Evolutionary conservation across 2,888 invertebrate genomes (phyloP).

Genomic region (Gibbula magus): DNA sequence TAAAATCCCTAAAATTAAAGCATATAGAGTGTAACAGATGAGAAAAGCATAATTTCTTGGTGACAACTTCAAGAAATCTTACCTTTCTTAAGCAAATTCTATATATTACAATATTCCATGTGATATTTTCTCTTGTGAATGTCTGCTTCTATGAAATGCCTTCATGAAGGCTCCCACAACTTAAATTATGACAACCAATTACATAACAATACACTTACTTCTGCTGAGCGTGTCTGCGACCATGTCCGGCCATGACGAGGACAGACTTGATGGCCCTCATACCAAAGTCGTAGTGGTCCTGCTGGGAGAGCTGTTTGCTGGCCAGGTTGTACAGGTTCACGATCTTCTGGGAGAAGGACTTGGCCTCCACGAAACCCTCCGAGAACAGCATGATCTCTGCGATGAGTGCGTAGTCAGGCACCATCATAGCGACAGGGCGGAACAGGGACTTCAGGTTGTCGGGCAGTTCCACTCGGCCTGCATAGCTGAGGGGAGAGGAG

Average conservation of each 20-base stretch:
- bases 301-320: conserved; percentile 74
- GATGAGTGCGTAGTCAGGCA: conserved; percentile 74
- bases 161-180: no score
- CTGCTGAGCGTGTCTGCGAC: conserved; percentile 65
- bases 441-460: conserved; percentile 75
- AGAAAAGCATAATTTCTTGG: no score
- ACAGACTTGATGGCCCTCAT: conserved; percentile 75
- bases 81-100: no score
- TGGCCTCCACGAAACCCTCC: conserved; percentile 73
- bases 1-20: no score
- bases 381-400: conserved; percentile 75
- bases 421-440: conserved; percentile 75
- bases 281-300: conserved; percentile 76
- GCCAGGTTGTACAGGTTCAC: conserved; percentile 74
- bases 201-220: conserved; percentile 49
- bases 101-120: no score
- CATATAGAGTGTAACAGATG: no score
- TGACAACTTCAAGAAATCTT: no score
- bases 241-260: conserved; percentile 74
- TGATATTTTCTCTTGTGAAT: no score
- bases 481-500: conserved; percentile 61
- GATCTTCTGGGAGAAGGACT: conserved; percentile 73
- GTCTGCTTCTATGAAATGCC: no score
- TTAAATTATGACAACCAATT: no score
- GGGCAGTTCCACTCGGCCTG: conserved; percentile 74